Base-by-base conservation (phyloP, 2,888 invertebrate species). In the Hartigia nigra region DNA sequence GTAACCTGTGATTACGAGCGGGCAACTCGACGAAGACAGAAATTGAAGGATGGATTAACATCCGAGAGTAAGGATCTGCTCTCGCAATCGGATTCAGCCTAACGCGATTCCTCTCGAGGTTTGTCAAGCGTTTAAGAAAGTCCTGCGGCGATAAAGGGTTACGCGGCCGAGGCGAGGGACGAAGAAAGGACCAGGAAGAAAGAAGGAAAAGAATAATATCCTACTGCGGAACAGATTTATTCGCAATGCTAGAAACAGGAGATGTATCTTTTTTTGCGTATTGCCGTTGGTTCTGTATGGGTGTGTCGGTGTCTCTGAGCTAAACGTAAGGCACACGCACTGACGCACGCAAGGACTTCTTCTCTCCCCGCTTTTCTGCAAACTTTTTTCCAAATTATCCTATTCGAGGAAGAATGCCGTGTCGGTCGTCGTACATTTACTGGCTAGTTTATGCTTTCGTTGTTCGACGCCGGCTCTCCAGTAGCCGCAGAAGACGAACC, bases 361-460 rank as follows among this genome's bases (percentile, higher is more conserved):
- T 9, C 55, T 23, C 23, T 55, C 55, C 55, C 9, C 23, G 55
- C 23, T 23, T 5, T 9, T 23, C 23, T 55, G 2, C 23, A 14
- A 14, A 23, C 55, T 55, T 23, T 23, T 55, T 23, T 23, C 55
- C 2, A 23, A 55, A 55, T 23, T 55, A 2, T 23, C 55, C 23
- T 55, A 55, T 9, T 55, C 55, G 55, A 23, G 55, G 55, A 55
- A 55, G 55, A 55, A 55, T 12, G 34, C 12, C 31, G 12, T 14
- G 72, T 2, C 12, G 72, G 55, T 55, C 76, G 74, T n/a, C 72
- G 31, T 74, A 69, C 74, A 74, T 78, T 74, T 76, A 55, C 74
- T 72, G 76, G 36, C 31, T 14, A 76, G 55, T 76, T 69, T 76
- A 78, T 69, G 78, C 72, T 78, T 78, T 76, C 78, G 78, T 76